A percentile compares a stretch with the other conserved stretches of the same genome.
Conservation (phyloP, 2,888 invertebrate genomes). For the Cheilosia urbana region DNA sequence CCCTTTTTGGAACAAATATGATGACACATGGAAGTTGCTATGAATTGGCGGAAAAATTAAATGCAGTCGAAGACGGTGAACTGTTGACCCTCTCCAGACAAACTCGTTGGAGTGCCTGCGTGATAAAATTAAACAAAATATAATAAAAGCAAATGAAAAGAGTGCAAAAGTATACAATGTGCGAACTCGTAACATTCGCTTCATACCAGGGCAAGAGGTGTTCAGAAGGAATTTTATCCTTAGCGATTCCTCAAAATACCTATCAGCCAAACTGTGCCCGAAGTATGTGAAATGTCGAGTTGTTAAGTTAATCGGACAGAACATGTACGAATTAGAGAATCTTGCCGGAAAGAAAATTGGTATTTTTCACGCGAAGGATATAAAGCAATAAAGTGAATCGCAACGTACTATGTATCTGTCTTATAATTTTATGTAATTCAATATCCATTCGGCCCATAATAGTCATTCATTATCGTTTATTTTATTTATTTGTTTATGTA, state of each 20-base stretch:
- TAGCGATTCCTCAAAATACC: too few relatives aligned
- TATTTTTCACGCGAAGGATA: too few relatives aligned
- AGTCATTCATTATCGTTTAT: too few relatives aligned
- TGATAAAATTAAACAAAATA: background rate
- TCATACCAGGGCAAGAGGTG: background rate
- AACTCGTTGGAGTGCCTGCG: background rate
- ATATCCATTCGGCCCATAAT: too few relatives aligned
- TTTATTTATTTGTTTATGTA: too few relatives aligned
- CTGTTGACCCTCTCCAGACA: conserved; percentile 9
- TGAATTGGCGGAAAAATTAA: background rate
- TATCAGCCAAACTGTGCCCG: too few relatives aligned
- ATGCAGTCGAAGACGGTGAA: conserved; percentile 1
- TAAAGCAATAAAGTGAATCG: background rate
- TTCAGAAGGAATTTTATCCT: background rate
- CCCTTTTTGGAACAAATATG: conserved; percentile 50
- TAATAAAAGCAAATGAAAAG: background rate
- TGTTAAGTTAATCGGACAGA: background rate
- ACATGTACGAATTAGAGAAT: background rate
- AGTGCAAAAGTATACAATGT: background rate
- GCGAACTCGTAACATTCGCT: background rate
- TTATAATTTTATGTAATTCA: too few relatives aligned
- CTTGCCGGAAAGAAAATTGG: too few relatives aligned
- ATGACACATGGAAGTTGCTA: conserved; percentile 30
- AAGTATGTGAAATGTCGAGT: too few relatives aligned
- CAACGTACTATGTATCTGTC: too few relatives aligned